These are phyloP conservation scores for Formica selysi DNA, from an alignment of 1,140 invertebrate species.

Conservation along the genomic window DNA sequence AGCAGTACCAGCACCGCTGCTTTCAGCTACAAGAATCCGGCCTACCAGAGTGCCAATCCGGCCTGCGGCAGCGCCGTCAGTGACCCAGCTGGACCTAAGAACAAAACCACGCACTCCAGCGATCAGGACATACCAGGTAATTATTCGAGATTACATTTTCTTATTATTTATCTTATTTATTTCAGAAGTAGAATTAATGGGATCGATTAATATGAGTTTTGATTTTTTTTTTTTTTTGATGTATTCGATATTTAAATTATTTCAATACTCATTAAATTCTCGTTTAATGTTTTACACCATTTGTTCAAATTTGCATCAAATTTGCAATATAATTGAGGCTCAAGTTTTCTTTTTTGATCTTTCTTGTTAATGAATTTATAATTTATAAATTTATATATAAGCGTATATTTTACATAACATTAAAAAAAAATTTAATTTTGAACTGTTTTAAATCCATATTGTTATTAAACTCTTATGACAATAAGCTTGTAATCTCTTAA, in stretches of 20 bases:
- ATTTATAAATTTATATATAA: slow-evolving; percentile 12
- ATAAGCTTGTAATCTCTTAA: not conserved
- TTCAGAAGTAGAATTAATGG: not conserved
- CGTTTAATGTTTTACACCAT: not conserved
- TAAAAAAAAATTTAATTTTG: not conserved
- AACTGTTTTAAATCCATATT: not conserved
- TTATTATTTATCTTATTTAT: not conserved
- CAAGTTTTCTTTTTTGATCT: too few relatives aligned
- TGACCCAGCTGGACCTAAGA: slow-evolving; percentile 75
- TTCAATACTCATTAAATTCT: not conserved
- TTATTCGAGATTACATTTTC: not conserved
- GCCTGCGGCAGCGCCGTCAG: slow-evolving; percentile 80
- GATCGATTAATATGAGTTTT: slow-evolving; percentile 10
- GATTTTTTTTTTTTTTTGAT: not conserved
- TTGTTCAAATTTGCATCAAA: not conserved
- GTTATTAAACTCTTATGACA: not conserved
- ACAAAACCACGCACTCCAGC: slow-evolving; percentile 81
- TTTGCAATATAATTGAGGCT: not conserved
- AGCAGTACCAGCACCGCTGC: slow-evolving; percentile 83
- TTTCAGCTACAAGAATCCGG: slow-evolving; percentile 91
- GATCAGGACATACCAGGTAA: slow-evolving; percentile 85
- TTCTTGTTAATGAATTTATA: not conserved
- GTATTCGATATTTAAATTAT: slow-evolving; percentile 4
- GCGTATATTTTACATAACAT: not conserved
- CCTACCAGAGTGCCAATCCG: slow-evolving; percentile 91